Conservation (phyloP, 2,888 invertebrate species). For the Miltochrista miniata region DNA sequence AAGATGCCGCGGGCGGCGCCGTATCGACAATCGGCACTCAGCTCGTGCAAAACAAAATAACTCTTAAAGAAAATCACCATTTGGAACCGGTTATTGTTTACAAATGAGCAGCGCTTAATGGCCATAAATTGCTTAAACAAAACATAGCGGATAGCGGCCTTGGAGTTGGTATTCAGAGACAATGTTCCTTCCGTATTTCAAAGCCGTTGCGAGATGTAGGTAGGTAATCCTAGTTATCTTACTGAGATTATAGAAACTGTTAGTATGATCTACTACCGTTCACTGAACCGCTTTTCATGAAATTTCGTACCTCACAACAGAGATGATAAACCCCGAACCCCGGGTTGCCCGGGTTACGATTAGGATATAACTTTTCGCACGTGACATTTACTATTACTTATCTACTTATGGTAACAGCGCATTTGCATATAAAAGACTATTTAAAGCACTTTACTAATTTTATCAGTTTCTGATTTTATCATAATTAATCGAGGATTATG, state of each 20-base stretch:
- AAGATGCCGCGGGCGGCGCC: constrained; percentile 37
- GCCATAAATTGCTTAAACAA: constrained; percentile 63
- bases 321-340: no score
- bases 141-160: constrained; percentile 46
- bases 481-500: constrained; percentile 5
- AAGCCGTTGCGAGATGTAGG: constrained; percentile 33
- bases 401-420: no score
- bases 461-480: background rate
- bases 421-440: no score
- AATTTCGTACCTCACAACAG: no score
- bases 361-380: no score
- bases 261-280: no score
- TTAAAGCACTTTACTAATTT: no score
- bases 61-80: constrained; percentile 66
- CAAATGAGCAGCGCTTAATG: constrained; percentile 66
- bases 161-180: constrained; percentile 45
- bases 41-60: constrained; percentile 68
- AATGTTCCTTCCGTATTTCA: constrained; percentile 51
- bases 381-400: no score
- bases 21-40: constrained; percentile 38
- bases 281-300: no score
- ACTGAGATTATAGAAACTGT: no score
- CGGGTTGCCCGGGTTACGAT: no score
- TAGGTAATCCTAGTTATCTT: background rate
- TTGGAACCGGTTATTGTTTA: constrained; percentile 76